phyloP scores from a whole-genome alignment of 2,113 vertebrate species.

The Guaruba guarouba region DNA sequence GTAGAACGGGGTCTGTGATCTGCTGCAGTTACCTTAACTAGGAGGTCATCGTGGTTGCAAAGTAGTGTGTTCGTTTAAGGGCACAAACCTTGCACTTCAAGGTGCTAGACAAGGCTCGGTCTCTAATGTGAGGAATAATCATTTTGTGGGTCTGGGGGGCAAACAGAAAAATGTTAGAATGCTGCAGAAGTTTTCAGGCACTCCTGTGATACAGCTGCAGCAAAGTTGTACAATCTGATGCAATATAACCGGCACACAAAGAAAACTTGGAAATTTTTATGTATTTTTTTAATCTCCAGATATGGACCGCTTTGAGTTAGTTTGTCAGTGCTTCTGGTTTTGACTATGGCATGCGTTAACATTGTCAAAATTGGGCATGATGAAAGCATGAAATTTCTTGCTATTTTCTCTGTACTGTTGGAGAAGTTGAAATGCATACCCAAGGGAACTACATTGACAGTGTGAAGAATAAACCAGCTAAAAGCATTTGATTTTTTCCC shows the following conservation, averaged over 20 bases:
- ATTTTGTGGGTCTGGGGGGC: background rate
- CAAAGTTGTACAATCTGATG: background rate
- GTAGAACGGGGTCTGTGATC: background rate
- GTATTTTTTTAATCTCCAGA: background rate
- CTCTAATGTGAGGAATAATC: background rate
- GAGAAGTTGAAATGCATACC: background rate
- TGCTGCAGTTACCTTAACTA: background rate
- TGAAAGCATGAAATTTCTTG: background rate
- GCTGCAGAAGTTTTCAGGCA: background rate
- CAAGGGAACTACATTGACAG: background rate
- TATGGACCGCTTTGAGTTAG: background rate
- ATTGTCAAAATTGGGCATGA: background rate
- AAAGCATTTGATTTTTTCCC: background rate
- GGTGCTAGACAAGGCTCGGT: background rate
- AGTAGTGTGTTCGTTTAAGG: background rate
- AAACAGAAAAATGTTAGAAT: background rate
- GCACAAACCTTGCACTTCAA: accelerated
- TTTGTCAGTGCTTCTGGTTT: background rate
- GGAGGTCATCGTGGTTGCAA: background rate
- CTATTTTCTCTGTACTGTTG: background rate
- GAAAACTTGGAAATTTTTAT: background rate
- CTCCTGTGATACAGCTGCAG: background rate
- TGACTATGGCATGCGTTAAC: background rate
- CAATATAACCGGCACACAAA: accelerated
- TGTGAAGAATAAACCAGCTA: background rate